Evolutionary conservation across 2,113 vertebrate species (phyloP).

Genomic region (Aramus guarauna): DNA sequence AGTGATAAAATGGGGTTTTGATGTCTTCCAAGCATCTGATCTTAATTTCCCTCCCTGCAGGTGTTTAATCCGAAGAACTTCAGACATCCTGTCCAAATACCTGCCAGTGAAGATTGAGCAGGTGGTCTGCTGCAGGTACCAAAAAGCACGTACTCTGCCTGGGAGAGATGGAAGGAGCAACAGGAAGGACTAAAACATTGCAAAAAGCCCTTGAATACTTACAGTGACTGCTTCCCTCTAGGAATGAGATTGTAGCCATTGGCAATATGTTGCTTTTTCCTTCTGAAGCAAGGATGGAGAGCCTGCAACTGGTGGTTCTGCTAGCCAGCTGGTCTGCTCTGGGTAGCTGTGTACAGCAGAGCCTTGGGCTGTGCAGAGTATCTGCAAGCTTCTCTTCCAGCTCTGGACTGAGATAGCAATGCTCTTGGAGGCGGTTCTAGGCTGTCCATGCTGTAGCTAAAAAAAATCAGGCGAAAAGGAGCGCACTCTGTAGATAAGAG

Average conservation of each 20-base stretch:
- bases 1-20: background rate
- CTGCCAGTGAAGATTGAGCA: conserved; percentile 98
- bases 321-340: background rate
- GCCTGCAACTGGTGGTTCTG: background rate
- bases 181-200: background rate
- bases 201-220: background rate
- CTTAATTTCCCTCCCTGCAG: conserved; percentile 65
- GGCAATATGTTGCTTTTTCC: background rate
- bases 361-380: background rate
- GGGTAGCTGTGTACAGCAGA: background rate
- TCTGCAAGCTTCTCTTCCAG: background rate
- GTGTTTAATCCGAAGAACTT: conserved; percentile 95
- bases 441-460: background rate
- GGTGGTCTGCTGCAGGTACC: conserved; percentile 95
- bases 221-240: background rate
- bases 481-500: accelerated
- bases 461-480: background rate
- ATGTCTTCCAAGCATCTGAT: background rate
- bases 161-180: background rate
- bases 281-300: background rate
- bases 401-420: background rate
- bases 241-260: background rate
- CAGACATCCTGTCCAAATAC: conserved; percentile 96
- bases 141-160: background rate
- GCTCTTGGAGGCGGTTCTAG: background rate